A percentile compares a stretch with the other conserved stretches of the same genome.
Conservation (phyloP, 1,140 invertebrate genomes). For the Triops cancriformis region DNA sequence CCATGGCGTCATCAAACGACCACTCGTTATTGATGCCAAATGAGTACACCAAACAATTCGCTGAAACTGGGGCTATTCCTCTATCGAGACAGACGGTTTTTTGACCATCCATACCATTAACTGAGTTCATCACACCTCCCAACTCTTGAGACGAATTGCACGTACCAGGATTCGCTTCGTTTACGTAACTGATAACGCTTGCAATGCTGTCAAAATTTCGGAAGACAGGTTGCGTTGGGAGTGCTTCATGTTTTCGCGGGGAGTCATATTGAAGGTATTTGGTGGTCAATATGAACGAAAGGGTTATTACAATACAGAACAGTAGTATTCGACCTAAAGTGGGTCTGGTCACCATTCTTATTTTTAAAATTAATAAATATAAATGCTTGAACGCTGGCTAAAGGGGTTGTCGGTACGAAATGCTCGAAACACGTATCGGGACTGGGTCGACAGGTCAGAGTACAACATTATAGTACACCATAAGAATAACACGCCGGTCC, state of each 20-base stretch:
- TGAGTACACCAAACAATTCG: conserved; percentile 31
- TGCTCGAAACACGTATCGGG: too few species aligned
- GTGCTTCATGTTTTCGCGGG: neutral
- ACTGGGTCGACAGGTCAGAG: too few species aligned
- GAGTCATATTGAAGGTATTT: neutral
- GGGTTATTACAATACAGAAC: neutral
- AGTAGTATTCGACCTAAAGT: neutral
- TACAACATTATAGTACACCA: too few species aligned
- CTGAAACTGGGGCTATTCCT: conserved; percentile 19
- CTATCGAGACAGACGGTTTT: conserved; percentile 26
- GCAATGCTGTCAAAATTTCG: neutral
- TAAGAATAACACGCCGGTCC: too few species aligned
- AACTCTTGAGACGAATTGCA: conserved; percentile 18
- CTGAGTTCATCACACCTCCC: neutral
- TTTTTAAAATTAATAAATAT: neutral
- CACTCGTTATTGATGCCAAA: conserved; percentile 34
- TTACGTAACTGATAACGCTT: neutral
- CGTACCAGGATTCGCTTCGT: neutral
- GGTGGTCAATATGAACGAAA: neutral
- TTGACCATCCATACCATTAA: conserved; percentile 16
- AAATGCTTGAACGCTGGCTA: too few species aligned
- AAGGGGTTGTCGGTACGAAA: too few species aligned
- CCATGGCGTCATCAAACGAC: conserved; percentile 33
- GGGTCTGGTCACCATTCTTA: neutral
- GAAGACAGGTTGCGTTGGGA: neutral